Conservation (phyloP, 2,888 invertebrate species). For the Trimorus sp. region DNA sequence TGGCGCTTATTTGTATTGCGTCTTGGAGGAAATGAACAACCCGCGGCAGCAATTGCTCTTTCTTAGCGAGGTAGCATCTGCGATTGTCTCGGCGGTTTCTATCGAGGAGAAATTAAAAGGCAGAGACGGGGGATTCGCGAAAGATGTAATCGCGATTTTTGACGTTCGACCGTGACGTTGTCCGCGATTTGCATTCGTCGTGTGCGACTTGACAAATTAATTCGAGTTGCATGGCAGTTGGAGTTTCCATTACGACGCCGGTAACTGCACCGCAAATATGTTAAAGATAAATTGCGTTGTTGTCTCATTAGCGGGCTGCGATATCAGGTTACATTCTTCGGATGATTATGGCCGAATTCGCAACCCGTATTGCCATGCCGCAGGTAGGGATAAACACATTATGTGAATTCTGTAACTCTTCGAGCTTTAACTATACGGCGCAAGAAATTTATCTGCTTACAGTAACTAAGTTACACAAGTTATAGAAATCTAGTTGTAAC, state of each 20-base stretch:
- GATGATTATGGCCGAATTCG: conserved; percentile 53
- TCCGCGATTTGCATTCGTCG: conserved; percentile 5
- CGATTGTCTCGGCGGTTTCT: conserved; percentile 41
- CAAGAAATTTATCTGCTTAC: conserved; percentile 42
- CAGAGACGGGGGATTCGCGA: conserved; percentile 3
- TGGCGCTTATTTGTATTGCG: conserved; percentile 51
- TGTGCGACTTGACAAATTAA: conserved; percentile 33
- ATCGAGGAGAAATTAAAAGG: conserved; percentile 45
- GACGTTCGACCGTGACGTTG: not conserved
- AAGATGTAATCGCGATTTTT: conserved; percentile 35
- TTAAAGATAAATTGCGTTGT: conserved; percentile 45
- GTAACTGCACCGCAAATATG: conserved; percentile 47
- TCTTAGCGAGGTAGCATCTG: conserved; percentile 53
- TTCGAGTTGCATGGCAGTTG: conserved; percentile 22
- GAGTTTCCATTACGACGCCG: conserved; percentile 27
- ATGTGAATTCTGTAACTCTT: conserved; percentile 55
- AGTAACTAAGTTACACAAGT: conserved; percentile 45
- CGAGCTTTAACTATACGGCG: conserved; percentile 41
- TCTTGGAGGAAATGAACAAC: conserved; percentile 50
- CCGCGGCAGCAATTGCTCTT: conserved; percentile 48
- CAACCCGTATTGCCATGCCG: conserved; percentile 21
- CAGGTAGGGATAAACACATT: conserved; percentile 33
- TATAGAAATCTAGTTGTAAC: conserved; percentile 51
- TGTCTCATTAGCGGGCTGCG: conserved; percentile 53
- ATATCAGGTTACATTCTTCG: conserved; percentile 52